Evolutionary conservation across 1,140 invertebrate genomes (phyloP).

Genomic region (Colletes latitarsis): DNA sequence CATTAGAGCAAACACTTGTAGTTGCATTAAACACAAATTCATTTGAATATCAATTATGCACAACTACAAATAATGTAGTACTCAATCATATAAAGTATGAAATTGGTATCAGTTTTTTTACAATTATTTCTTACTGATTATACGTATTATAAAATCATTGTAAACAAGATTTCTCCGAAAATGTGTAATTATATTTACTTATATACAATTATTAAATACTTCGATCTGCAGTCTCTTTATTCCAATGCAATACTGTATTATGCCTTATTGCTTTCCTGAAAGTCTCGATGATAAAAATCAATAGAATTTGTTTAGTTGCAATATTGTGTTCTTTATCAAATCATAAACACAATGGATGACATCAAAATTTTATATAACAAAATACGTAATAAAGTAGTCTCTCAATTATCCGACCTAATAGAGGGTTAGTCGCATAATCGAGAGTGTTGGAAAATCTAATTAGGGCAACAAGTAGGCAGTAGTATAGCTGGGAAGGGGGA

Average conservation of each 20-base stretch:
- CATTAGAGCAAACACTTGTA: neutral
- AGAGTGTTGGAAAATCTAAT: too few species aligned
- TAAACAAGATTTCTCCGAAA: constrained; percentile 63
- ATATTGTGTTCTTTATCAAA: constrained; percentile 6
- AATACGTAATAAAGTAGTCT: neutral
- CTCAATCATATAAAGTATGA: constrained; percentile 22
- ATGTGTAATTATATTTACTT: constrained; percentile 65
- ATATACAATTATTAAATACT: constrained; percentile 72
- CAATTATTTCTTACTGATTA: constrained; percentile 33
- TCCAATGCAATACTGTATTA: constrained; percentile 71
- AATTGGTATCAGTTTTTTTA: constrained; percentile 57
- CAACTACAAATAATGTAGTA: constrained; percentile 13
- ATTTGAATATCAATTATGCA: constrained; percentile 24
- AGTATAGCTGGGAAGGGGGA: too few species aligned
- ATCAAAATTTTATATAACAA: neutral
- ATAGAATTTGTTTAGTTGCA: constrained; percentile 12
- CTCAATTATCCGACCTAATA: too few species aligned
- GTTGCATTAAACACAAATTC: constrained; percentile 14
- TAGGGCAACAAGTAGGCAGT: too few species aligned
- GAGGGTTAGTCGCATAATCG: too few species aligned
- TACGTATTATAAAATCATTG: constrained; percentile 53
- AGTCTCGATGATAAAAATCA: constrained; percentile 25
- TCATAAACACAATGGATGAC: neutral
- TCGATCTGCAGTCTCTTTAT: constrained; percentile 71
- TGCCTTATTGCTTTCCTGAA: constrained; percentile 52